Base-by-base conservation (phyloP, 2,113 vertebrate genomes). In the Dromiciops gliroides region DNA sequence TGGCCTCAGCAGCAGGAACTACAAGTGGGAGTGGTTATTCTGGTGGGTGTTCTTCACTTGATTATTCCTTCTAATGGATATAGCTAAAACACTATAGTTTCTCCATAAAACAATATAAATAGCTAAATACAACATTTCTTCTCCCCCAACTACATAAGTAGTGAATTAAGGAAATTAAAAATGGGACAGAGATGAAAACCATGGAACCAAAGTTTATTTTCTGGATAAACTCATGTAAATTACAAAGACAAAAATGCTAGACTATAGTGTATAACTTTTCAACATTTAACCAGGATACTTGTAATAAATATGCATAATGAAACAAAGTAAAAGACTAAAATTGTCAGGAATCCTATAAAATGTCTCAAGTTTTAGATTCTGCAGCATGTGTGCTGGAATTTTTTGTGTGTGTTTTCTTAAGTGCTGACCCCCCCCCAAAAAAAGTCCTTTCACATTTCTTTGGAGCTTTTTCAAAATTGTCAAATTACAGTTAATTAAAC, bases 291-390 rank as follows among this genome's bases (percentile, higher is more conserved):
- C 98, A 98, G 98, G 98, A 97, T 98, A 99, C 98, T 97, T 97
- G 97, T 98, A 99, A 99, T 99, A 99, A 99, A 99, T 99, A 99
- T 90, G 97, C 92, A 96, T 98, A 98, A 96, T 95, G 97, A 98
- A 98, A 98, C 95, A 96, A 98, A 97, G 96, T 98, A 97, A 96
- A 98, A 97, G 95, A 98, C 98, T 98, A 98, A 97, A 98, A 97
- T 97, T 96, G 95, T 98, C 98, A 98, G 97, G 98, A 96, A 97
- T 97, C 97, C 98, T 98, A 98, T 96, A 98, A 98, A 98, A 98
- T 90, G 93, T 96, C 98, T 98, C 98, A 98, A 98, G 98, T 98
- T 98, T 98, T 96, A 98, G 83, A 97, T 91, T 97, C 97, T 91
- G 98, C 98, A 98, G 98, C 98, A 97, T 96, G 93, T 97, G 97